Base-by-base conservation (phyloP, 2,888 invertebrate species). In the Melieria crassipennis region DNA sequence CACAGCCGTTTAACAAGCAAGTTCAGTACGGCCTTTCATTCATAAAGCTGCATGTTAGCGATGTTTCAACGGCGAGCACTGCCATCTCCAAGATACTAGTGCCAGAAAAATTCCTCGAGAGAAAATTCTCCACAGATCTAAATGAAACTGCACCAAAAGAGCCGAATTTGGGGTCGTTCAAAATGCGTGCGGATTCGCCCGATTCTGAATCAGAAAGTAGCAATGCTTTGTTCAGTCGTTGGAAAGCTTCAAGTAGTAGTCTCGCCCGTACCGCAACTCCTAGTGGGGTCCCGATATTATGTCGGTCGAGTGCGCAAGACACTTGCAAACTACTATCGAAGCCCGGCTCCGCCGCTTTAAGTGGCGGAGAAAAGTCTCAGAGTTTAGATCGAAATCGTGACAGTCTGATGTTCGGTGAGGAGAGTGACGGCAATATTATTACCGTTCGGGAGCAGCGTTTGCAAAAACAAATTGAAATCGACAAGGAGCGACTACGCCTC, bases 1-100 rank as follows among this genome's bases (percentile, higher is more conserved):
- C 92, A 4, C 97, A 97, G 86, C 96, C 95, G 0, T 96, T 95
- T 85, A 95, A 94, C 83, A 92, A 90, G 82, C 91, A 91, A 77
- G 89, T 91, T 70, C 90, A 92, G 85, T 97, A 91, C 86, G 97
- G 97, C 0, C 84, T 97, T 11, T 92, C 93, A 0, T 96, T 96
- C 85, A 88, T 96, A 64, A 93, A 91, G 79, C 86, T 95, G 69
- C 89, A 91, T 75, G 89, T 89, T 65, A 80, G 81, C 10, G 77
- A 71, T 9, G 64, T 62, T 63, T 70, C 30, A 74, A 78, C 71
- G 70, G 16, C 13, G 52, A 71, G 57, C 13, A 48, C 13, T 47
- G 48, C 16, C 5, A 42, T 7, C 13, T 9, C n/a, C 7, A 76
- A 76, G 58, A 65, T 70, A 7, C 42, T 80, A 46, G 70, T 79